These are phyloP conservation scores for Phorcus lineatus DNA, from an alignment of 2,888 invertebrate genomes.

Conservation along the genomic window DNA sequence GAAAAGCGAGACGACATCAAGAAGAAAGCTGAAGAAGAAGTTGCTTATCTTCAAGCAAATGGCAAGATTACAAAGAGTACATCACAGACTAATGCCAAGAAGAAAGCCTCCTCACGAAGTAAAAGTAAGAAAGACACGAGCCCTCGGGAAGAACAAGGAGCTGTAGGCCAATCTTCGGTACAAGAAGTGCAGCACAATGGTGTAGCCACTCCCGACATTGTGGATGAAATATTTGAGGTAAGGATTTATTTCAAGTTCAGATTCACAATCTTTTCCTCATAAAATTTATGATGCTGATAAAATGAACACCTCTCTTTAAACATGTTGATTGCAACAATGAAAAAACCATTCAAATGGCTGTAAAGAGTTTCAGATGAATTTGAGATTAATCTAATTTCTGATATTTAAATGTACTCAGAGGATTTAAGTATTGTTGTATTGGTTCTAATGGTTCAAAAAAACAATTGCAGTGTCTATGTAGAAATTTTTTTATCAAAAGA, in stretches of 20 bases:
- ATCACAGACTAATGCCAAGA: constrained; percentile 51
- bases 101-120: constrained; percentile 36
- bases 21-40: constrained; percentile 69
- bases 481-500: too few relatives aligned
- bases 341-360: too few relatives aligned
- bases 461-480: too few relatives aligned
- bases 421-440: too few relatives aligned
- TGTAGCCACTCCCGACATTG: neutral
- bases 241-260: too few relatives aligned
- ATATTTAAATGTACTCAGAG: neutral
- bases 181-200: neutral
- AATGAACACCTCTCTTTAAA: too few relatives aligned
- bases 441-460: too few relatives aligned
- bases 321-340: too few relatives aligned
- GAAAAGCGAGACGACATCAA: constrained; percentile 67
- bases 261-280: too few relatives aligned
- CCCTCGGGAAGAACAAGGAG: constrained; percentile 3
- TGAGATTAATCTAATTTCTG: neutral
- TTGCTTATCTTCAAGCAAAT: constrained; percentile 65
- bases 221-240: constrained; percentile 26
- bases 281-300: too few relatives aligned
- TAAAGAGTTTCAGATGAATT: neutral
- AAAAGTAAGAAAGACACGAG: neutral
- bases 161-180: constrained; percentile 1
- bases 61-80: constrained; percentile 67